Conservation (phyloP, 2,113 vertebrate genomes). For the Malaclemys terrapin region DNA sequence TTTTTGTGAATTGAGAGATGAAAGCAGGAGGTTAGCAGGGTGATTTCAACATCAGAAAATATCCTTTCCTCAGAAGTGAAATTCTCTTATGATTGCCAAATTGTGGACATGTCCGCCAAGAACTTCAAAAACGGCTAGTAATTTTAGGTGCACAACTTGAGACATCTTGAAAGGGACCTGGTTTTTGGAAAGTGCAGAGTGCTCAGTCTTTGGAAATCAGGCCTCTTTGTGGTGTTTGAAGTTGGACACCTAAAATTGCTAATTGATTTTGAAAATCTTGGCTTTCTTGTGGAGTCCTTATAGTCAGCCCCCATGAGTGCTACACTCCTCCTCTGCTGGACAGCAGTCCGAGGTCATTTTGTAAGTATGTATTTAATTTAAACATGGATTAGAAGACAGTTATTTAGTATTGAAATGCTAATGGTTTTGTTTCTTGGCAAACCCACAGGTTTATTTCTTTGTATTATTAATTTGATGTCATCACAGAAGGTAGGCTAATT, state of each 20-base stretch:
- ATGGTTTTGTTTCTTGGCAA: slow-evolving; percentile 64
- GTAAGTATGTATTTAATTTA: not conserved
- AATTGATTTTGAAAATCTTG: not conserved
- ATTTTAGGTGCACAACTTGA: not conserved
- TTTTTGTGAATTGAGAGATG: not conserved
- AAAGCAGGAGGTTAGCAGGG: not conserved
- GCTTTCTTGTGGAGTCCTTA: not conserved
- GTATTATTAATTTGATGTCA: slow-evolving; percentile 77
- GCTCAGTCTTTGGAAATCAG: not conserved
- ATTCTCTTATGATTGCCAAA: not conserved
- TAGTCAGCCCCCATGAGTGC: not conserved
- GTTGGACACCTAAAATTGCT: not conserved
- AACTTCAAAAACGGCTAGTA: not conserved
- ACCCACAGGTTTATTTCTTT: slow-evolving; percentile 66
- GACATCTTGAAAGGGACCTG: not conserved
- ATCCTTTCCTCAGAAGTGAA: not conserved
- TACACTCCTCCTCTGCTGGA: not conserved
- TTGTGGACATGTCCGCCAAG: not conserved
- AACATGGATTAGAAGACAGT: slow-evolving; percentile 27
- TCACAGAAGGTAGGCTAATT: slow-evolving; percentile 72
- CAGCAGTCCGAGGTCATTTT: slow-evolving; percentile 3
- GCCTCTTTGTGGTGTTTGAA: not conserved
- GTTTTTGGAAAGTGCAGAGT: not conserved
- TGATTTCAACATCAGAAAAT: not conserved
- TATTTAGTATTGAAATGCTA: slow-evolving; percentile 28